A percentile compares a stretch with the other conserved stretches of the same genome.
phyloP scores from a whole-genome alignment of 2,888 invertebrate genomes.

The Eledona agricola region DNA sequence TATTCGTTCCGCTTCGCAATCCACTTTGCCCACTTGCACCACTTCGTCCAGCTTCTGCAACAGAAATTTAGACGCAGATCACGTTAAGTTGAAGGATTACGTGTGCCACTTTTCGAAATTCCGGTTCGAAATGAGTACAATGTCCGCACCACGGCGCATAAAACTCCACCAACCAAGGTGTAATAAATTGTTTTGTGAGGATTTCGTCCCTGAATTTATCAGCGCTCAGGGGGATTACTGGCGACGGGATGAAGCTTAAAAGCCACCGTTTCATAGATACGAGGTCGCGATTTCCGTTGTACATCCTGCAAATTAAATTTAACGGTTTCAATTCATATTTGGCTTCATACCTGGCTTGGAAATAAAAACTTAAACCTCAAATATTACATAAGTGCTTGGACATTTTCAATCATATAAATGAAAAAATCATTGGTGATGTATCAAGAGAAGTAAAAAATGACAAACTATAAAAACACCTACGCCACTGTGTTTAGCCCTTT shows the following conservation, averaged over 20 bases:
- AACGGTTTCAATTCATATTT: no score
- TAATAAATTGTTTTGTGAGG: slow-evolving; percentile 58
- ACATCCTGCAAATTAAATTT: slow-evolving; percentile 60
- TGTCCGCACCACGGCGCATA: slow-evolving; percentile 74
- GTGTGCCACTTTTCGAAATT: slow-evolving; percentile 71
- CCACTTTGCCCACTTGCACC: slow-evolving; percentile 70
- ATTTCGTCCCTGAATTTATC: slow-evolving; percentile 64
- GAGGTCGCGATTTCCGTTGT: slow-evolving; percentile 71
- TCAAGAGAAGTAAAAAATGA: no score
- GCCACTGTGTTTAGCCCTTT: slow-evolving; percentile 64
- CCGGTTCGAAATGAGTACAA: slow-evolving; percentile 73
- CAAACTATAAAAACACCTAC: slow-evolving; percentile 61
- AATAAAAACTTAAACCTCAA: no score
- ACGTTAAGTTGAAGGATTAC: slow-evolving; percentile 57
- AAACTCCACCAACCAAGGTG: slow-evolving; percentile 72
- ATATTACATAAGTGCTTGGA: no score
- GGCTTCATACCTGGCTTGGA: no score
- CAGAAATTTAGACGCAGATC: slow-evolving; percentile 6
- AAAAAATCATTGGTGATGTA: slow-evolving; percentile 7
- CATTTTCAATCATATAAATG: no score
- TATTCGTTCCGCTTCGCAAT: slow-evolving; percentile 68
- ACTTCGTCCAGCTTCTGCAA: slow-evolving; percentile 64
- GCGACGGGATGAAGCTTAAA: slow-evolving; percentile 69
- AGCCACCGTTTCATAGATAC: slow-evolving; percentile 72
- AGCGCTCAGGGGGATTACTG: slow-evolving; percentile 63